These are phyloP conservation scores for Pyralis farinalis DNA, from an alignment of 2,888 invertebrate genomes.

Conservation along the genomic window DNA sequence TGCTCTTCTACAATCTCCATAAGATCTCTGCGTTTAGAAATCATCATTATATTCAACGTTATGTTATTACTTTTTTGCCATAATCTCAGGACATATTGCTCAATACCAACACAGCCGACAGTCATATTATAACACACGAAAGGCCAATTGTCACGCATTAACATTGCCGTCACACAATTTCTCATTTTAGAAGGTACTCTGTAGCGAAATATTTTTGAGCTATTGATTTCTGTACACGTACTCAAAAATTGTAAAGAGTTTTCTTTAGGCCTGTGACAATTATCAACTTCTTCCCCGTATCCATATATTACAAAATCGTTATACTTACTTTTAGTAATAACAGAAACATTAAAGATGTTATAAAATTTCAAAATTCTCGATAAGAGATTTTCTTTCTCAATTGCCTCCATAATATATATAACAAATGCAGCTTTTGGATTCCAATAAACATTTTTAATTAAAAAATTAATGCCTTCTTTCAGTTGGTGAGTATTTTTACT, in stretches of 20 bases:
- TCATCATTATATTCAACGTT: not conserved
- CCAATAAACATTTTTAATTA: conserved; percentile 1
- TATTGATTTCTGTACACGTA: conserved; percentile 1
- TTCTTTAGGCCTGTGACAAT: conserved; percentile 4
- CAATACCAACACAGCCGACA: not conserved
- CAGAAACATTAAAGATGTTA: conserved; percentile 5
- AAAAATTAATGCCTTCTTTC: not conserved
- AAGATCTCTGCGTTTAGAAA: not conserved
- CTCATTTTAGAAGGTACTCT: not conserved
- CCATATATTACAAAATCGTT: not conserved
- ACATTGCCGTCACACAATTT: not conserved
- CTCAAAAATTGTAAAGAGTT: not conserved
- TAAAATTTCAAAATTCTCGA: conserved; percentile 1
- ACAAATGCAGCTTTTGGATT: conserved; percentile 6
- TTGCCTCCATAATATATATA: not conserved
- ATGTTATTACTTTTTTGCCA: conserved; percentile 3
- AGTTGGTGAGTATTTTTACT: not conserved
- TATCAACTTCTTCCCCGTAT: not conserved
- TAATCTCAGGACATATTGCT: not conserved
- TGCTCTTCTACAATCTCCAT: too few relatives aligned
- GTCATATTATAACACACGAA: not conserved
- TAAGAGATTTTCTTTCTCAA: not conserved
- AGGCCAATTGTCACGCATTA: not conserved
- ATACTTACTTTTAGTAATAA: not conserved
- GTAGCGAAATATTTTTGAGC: not conserved